A percentile compares a stretch with the other conserved stretches of the same genome.
Conservation (phyloP, 2,113 vertebrate species). For the Tachysurus fulvidraco region DNA sequence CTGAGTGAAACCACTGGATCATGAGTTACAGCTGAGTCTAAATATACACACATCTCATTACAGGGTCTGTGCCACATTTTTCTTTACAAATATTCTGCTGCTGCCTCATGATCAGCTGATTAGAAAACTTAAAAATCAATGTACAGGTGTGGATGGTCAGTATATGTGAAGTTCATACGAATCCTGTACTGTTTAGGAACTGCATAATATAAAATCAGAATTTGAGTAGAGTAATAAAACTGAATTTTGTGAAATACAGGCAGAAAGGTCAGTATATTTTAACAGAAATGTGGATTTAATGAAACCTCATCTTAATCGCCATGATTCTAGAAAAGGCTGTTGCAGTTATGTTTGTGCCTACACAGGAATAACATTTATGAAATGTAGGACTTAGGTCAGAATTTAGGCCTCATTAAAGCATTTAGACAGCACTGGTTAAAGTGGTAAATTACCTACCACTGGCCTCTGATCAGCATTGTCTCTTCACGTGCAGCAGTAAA, state of each 20-base stretch:
- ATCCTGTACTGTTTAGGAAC: background rate
- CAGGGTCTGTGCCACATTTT: conserved; percentile 47
- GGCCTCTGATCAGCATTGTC: no score
- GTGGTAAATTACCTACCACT: no score
- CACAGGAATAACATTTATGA: no score
- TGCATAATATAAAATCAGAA: background rate
- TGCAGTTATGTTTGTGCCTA: no score
- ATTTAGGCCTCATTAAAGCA: no score
- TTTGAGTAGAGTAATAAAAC: background rate
- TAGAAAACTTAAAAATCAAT: no score
- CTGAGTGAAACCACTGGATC: background rate
- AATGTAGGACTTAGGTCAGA: no score
- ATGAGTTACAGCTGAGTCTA: conserved; percentile 29
- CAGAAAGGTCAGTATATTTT: background rate
- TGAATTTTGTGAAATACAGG: background rate
- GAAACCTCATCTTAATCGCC: no score
- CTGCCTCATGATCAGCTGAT: no score
- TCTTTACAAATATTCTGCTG: background rate
- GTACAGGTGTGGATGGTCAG: background rate
- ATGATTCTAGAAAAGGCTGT: no score
- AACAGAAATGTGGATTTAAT: background rate
- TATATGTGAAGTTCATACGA: background rate
- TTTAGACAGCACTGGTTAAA: no score
- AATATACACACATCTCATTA: conserved; percentile 48
- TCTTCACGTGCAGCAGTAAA: no score